phyloP scores from a whole-genome alignment of 2,888 invertebrate species.

The Aphodius sticticus region DNA sequence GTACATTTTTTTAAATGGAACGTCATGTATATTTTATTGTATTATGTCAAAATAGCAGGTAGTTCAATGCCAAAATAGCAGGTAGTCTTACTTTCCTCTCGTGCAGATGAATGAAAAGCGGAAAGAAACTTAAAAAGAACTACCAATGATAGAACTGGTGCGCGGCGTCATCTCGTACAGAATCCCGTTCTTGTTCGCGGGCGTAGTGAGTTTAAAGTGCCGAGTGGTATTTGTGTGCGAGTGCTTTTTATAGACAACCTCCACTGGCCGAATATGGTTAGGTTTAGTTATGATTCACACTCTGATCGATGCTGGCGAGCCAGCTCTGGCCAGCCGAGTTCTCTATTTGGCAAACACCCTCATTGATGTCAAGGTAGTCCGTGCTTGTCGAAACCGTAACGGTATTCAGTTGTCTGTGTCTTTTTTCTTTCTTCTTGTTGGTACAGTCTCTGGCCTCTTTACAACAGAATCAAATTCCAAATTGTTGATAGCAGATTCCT shows the following conservation, averaged over 20 bases:
- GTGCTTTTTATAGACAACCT: constrained; percentile 25
- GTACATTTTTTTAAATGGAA: too few species aligned
- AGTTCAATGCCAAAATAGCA: too few species aligned
- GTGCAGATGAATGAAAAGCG: too few species aligned
- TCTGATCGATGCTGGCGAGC: not conserved
- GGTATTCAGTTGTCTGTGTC: not conserved
- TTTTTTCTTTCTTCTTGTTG: not conserved
- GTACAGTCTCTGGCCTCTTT: too few species aligned
- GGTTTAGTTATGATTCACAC: constrained; percentile 24
- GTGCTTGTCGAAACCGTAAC: not conserved
- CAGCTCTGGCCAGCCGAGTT: not conserved
- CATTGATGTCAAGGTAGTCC: not conserved
- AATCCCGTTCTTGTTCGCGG: constrained; percentile 22
- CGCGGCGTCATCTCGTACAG: not conserved
- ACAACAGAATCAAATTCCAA: too few species aligned
- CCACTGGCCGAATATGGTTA: constrained; percentile 13
- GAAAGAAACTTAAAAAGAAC: too few species aligned
- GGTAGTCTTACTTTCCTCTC: too few species aligned
- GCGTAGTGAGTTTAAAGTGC: constrained; percentile 12
- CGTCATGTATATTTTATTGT: too few species aligned
- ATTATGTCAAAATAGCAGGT: too few species aligned
- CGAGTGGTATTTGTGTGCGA: not conserved
- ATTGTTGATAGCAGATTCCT: too few species aligned
- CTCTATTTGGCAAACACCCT: not conserved
- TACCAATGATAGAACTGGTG: too few species aligned